phyloP scores from a whole-genome alignment of 2,888 invertebrate genomes.

The Laothoe populi region DNA sequence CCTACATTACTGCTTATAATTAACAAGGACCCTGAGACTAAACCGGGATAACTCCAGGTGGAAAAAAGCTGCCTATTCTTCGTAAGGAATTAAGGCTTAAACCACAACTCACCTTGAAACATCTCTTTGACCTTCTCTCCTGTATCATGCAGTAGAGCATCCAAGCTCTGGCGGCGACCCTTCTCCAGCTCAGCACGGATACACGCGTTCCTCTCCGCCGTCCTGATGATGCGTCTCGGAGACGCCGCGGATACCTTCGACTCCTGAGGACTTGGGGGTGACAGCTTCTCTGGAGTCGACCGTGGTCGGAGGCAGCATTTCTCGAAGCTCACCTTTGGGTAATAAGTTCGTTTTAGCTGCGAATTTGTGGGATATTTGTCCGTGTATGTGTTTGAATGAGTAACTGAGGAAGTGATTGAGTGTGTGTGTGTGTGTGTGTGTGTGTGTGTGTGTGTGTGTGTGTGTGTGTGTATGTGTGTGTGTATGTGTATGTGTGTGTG shows the following conservation, averaged over 20 bases:
- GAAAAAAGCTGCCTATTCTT: too few species aligned
- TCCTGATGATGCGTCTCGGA: constrained; percentile 65
- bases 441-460: too few species aligned
- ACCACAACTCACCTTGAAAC: constrained; percentile 86
- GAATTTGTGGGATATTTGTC: background rate
- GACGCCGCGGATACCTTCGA: constrained; percentile 67
- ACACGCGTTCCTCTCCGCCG: constrained; percentile 42
- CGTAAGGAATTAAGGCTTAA: too few species aligned
- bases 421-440: too few species aligned
- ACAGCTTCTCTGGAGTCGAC: constrained; percentile 66
- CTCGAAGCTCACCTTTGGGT: constrained; percentile 77
- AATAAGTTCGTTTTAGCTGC: background rate
- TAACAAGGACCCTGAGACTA: background rate
- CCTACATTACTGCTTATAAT: too few species aligned
- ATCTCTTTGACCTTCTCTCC: constrained; percentile 93
- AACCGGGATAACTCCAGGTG: too few species aligned
- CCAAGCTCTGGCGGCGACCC: constrained; percentile 89
- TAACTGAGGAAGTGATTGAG: too few species aligned
- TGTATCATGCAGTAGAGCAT: constrained; percentile 90
- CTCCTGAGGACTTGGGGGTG: constrained; percentile 66
- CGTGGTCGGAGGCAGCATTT: constrained; percentile 80
- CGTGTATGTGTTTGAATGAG: too few species aligned
- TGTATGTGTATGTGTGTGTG: too few species aligned
- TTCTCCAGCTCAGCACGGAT: constrained; percentile 58
- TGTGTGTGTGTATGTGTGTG: too few species aligned